Evolutionary conservation across 2,797 vertebrate species (phyloP), one percentile per base, ranked within the genome.

Genomic region (Pipistrellus pipistrellus): DNA sequence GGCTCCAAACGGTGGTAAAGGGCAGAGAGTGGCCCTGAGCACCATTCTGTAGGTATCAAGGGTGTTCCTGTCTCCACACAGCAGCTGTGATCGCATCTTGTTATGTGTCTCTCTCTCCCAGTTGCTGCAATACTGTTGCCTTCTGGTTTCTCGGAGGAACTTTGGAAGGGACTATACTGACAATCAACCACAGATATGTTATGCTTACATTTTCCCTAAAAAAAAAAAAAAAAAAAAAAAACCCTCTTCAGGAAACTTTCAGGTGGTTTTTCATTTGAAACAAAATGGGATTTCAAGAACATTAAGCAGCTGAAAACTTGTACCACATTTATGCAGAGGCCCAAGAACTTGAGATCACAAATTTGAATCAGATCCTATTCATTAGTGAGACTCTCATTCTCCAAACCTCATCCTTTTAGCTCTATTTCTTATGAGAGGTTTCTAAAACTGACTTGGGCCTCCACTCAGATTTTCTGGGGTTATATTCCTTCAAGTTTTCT

Each of bases 241-340:
- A 44, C 30, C 38, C 38, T 86, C n/a, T 86, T 91, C 13, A 64
- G 55, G 80, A 72, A 94, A 82, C 41, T 57, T 88, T 95, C 81
- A 95, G 81, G 88, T 95, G 84, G 18, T 87, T 92, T 93, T 88
- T 64, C 3, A 1, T 90, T 90, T 75, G 59, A 91, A 69, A 62
- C 32, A 71, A 94, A 96, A 77, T 72, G 48, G 66, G 17, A 77
- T 94, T 95, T 92, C 62, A 71, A 53, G 48, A 59, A 68, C 76
- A 55, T 68, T 53, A 75, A 89, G 27, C 46, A 81, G 59, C 32
- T 83, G 68, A 86, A 85, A 85, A 51, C 17, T 83, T 72, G 4
- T 53, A 80, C 66, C 69, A 27, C 10, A 8, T 73, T 80, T 91
- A 17, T 46, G 9, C 25, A 21, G 72, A 72, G 12, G 44, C 35